Conservation (phyloP, 1,140 invertebrate species). For the Nephila pilipes region DNA sequence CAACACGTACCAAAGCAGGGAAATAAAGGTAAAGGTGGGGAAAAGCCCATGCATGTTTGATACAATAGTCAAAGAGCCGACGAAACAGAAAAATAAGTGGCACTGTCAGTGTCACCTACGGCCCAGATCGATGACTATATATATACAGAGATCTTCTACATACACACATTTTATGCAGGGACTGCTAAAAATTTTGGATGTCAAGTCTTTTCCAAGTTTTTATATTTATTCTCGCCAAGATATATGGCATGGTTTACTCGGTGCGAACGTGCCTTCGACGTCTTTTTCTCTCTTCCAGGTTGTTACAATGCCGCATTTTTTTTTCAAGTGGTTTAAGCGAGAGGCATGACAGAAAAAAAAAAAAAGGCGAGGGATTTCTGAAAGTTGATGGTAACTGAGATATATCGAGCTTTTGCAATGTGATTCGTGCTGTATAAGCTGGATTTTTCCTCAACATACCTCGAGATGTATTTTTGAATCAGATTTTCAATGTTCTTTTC, state of each 20-base stretch:
- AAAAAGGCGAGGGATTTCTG: neutral
- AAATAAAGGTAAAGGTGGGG: constrained; percentile 15
- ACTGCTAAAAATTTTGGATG: constrained; percentile 70
- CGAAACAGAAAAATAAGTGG: constrained; percentile 66
- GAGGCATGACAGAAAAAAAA: neutral
- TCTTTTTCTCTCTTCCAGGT: constrained; percentile 42
- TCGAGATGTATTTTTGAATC: constrained; percentile 46
- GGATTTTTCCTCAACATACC: constrained; percentile 5
- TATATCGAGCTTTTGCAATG: neutral
- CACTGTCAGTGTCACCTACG: constrained; percentile 40
- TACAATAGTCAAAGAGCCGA: constrained; percentile 46
- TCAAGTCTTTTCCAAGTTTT: constrained; percentile 59
- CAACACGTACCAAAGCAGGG: neutral
- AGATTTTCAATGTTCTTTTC: constrained; percentile 30
- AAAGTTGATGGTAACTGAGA: constrained; percentile 52
- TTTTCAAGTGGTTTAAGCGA: constrained; percentile 54
- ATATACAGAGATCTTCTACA: constrained; percentile 12
- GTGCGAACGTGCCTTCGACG: constrained; percentile 40
- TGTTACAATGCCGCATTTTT: constrained; percentile 60
- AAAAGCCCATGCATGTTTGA: constrained; percentile 61
- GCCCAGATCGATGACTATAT: constrained; percentile 53
- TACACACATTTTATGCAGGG: constrained; percentile 36
- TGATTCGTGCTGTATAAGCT: constrained; percentile 63
- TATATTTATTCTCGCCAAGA: constrained; percentile 59
- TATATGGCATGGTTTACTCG: constrained; percentile 65